phyloP scores from a whole-genome alignment of 2,888 invertebrate species.

The Cephus runcator region DNA sequence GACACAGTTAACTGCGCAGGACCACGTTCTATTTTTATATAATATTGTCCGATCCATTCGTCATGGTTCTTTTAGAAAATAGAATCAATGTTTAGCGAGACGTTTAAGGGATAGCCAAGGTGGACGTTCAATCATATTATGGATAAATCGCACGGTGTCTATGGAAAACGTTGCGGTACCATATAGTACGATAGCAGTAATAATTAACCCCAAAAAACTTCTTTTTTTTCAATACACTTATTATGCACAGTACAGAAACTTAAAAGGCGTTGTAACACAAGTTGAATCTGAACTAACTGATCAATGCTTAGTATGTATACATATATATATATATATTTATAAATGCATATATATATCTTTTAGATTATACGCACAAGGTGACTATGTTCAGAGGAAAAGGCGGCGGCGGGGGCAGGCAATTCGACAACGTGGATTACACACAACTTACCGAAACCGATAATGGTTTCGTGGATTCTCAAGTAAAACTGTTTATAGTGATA shows the following conservation, averaged over 20 bases:
- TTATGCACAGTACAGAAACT: too few relatives aligned
- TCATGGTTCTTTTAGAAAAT: not conserved
- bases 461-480: slow-evolving; percentile 76
- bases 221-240: not conserved
- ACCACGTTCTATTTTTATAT: not conserved
- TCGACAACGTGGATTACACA: slow-evolving; percentile 73
- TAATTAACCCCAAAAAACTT: too few relatives aligned
- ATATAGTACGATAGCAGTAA: not conserved
- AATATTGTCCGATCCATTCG: not conserved
- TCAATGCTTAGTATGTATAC: not conserved
- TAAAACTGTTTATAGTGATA: slow-evolving; percentile 24
- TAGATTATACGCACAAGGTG: slow-evolving; percentile 66
- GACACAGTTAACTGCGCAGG: not conserved
- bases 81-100: not conserved
- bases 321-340: too few relatives aligned
- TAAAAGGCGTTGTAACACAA: not conserved
- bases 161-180: too few relatives aligned
- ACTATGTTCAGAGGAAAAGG: slow-evolving; percentile 74
- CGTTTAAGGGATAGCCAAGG: not conserved
- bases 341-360: not conserved
- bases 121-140: not conserved
- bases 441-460: slow-evolving; percentile 70
- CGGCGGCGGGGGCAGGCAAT: slow-evolving; percentile 44
- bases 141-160: not conserved
- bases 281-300: not conserved